Conservation (phyloP, 2,797 vertebrate species). For the Hylomyscus alleni region DNA sequence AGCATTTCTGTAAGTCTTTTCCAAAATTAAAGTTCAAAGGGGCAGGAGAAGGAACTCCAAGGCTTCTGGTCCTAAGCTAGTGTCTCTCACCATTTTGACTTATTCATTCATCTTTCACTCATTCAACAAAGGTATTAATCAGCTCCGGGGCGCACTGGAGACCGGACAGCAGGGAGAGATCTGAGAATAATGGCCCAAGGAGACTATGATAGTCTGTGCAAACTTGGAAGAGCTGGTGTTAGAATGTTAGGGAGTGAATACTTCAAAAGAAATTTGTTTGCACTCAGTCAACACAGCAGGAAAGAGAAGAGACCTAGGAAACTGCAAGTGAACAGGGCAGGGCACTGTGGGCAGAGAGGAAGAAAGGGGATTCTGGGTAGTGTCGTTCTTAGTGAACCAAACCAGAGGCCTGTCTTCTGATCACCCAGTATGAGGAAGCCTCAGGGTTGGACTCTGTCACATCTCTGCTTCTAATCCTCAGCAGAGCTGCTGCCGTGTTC, state of each 20-base stretch:
- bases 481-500: neutral
- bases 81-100: neutral
- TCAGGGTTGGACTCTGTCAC: accelerated
- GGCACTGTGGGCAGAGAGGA: too few relatives aligned
- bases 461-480: neutral
- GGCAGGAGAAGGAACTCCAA: neutral
- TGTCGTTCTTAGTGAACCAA: neutral
- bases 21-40: neutral
- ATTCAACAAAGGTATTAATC: neutral
- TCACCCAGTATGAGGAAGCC: neutral
- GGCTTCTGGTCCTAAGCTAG: neutral
- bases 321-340: neutral
- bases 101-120: too few relatives aligned
- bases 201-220: neutral
- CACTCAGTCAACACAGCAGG: neutral
- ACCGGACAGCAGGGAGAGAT: neutral
- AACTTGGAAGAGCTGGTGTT: neutral
- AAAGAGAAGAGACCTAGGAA: neutral
- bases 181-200: neutral
- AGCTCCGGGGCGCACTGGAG: neutral
- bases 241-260: accelerated
- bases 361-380: neutral
- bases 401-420: neutral
- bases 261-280: neutral
- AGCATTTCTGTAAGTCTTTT: neutral